Evolutionary conservation across 1,140 invertebrate genomes (phyloP).

Genomic region (Drosophila sucinea): DNA sequence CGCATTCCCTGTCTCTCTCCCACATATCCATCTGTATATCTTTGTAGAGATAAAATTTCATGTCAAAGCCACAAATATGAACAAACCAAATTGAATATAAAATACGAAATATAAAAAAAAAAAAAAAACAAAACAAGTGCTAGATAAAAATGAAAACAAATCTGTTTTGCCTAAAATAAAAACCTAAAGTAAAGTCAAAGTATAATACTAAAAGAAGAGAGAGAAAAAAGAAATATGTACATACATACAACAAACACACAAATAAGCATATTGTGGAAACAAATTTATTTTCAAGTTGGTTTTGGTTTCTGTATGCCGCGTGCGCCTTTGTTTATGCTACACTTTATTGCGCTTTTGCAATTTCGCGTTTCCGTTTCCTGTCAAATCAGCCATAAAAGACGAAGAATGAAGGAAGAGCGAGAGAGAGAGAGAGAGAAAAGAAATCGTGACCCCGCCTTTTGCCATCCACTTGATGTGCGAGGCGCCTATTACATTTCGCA

Average conservation of each 20-base stretch:
- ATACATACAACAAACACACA: slow-evolving; percentile 37
- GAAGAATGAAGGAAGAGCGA: slow-evolving; percentile 21
- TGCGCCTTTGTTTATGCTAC: slow-evolving; percentile 79
- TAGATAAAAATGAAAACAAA: slow-evolving; percentile 45
- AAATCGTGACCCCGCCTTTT: slow-evolving; percentile 67
- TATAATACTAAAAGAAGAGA: slow-evolving; percentile 15
- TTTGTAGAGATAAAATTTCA: slow-evolving; percentile 4
- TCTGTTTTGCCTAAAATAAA: slow-evolving; percentile 46
- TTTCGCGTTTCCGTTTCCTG: slow-evolving; percentile 80
- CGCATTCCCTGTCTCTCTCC: neutral
- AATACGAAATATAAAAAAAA: slow-evolving; percentile 17
- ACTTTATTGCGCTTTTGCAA: slow-evolving; percentile 81
- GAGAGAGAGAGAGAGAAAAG: slow-evolving; percentile 25
- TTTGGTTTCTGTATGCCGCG: slow-evolving; percentile 55
- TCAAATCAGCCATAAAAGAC: slow-evolving; percentile 79
- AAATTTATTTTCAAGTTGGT: slow-evolving; percentile 77
- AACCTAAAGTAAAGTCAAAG: slow-evolving; percentile 20
- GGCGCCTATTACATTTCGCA: slow-evolving; percentile 80
- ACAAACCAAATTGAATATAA: slow-evolving; percentile 50
- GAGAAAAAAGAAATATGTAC: slow-evolving; percentile 37
- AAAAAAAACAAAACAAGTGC: slow-evolving; percentile 5
- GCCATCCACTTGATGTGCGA: slow-evolving; percentile 30
- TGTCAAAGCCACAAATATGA: slow-evolving; percentile 18
- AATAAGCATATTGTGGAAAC: slow-evolving; percentile 63
- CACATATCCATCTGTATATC: neutral